Evolutionary conservation across 2,888 invertebrate species (phyloP), one percentile per base, ranked within the genome.

Genomic region (Callosobruchus maculatus): DNA sequence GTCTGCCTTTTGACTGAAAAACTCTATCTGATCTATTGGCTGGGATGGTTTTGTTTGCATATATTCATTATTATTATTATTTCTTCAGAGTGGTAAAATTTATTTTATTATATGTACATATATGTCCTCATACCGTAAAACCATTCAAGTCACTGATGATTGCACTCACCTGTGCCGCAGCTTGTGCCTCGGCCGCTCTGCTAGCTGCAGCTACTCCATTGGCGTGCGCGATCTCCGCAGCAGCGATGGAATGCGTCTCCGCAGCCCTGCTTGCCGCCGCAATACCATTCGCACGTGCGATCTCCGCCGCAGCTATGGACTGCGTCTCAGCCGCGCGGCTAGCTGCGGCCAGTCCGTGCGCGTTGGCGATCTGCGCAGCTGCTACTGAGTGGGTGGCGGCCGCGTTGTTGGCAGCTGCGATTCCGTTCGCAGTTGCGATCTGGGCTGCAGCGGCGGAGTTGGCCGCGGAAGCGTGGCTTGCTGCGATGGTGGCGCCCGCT

Each of bases 181-280:
- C 74, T 73, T 74, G 72, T 18, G 75, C 77, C 71, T 75, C 71
- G 18, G 74, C 71, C 9, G 74, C 76, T 18, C 70, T 22, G 20
- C 72, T 69, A n/a, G 72, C 72, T 1, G 72, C 72, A 18, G 70
- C 72, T 13, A 72, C 21, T 68, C 72, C 72, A 21, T 72, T 20
- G 20, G 72, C 72, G 72, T 68, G 26, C n/a, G 73, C 73, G 49
- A 73, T 73, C n/a, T 70, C 26, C 18, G 73, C 73, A 18, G 73
- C 73, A 22, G 73, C 70, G 21, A 68, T n/a, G 22, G 74, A 72
- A 0, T 74, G 70, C 0, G 71, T 69, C 22, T 71, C 74, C 20
- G 74, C 71, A 20, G 74, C 74, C 13, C 72, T 66, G 22, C 49
- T 74, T 0, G 74, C 74, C 5, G 73, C 70, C 21, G 71, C 74